Percentiles rank a stretch among this genome's conserved stretches.
These are phyloP conservation scores for Quadroppia sp. DNA, from an alignment of 2,888 invertebrate genomes.

Conservation along the genomic window DNA sequence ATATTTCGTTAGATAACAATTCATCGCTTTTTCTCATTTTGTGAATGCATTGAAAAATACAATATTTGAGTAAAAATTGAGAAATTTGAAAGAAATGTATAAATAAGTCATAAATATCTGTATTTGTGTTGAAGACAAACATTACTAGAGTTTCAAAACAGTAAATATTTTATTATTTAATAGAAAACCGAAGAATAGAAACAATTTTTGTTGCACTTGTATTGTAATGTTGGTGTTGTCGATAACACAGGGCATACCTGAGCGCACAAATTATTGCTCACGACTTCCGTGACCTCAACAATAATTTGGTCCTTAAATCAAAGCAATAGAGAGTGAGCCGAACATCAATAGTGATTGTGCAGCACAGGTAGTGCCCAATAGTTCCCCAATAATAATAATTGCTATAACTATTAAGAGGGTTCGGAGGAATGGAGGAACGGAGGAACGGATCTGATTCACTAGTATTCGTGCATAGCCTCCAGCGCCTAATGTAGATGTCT, in stretches of 20 bases:
- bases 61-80: no score
- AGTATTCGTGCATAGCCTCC: conserved; percentile 13
- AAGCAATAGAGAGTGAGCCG: neutral
- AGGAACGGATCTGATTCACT: conserved; percentile 25
- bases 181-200: neutral
- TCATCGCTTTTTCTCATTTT: no score
- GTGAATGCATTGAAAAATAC: no score
- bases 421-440: no score
- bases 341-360: neutral
- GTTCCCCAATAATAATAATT: neutral
- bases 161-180: no score
- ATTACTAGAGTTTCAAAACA: no score
- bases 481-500: conserved; percentile 13
- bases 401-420: neutral
- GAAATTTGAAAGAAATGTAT: no score
- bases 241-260: conserved; percentile 10
- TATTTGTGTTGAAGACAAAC: no score
- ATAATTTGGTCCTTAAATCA: conserved; percentile 29
- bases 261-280: conserved; percentile 14
- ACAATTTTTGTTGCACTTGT: neutral
- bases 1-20: no score
- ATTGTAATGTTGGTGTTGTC: neutral
- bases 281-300: conserved; percentile 33
- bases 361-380: conserved; percentile 5
- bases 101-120: no score